These are phyloP conservation scores for Tryphoninae sp. DNA, from an alignment of 2,888 invertebrate genomes.

Conservation along the genomic window DNA sequence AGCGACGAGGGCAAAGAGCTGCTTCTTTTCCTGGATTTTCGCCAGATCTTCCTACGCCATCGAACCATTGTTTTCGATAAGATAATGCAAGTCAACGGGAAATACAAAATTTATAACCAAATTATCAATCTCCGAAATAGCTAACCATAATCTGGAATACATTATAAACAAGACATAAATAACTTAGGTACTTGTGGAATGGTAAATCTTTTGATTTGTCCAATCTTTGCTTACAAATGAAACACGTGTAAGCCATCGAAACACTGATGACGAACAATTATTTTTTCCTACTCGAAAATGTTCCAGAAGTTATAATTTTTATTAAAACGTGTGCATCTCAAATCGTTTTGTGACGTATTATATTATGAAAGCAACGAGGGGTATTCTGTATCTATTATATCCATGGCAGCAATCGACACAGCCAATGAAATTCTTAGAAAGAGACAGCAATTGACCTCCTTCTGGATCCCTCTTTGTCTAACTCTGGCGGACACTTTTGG, in stretches of 20 bases:
- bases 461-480: background rate
- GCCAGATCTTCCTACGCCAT: background rate
- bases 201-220: background rate
- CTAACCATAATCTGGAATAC: background rate
- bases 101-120: background rate
- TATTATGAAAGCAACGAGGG: background rate
- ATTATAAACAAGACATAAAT: background rate
- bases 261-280: background rate
- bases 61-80: constrained; percentile 1
- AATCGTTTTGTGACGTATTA: background rate
- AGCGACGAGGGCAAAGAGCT: background rate
- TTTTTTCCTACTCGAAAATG: background rate
- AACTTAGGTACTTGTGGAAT: too few species aligned
- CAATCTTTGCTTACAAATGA: background rate
- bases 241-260: background rate
- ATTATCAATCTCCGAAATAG: constrained; percentile 2
- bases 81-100: background rate
- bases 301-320: background rate
- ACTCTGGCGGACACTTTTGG: background rate
- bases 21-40: background rate
- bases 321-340: background rate
- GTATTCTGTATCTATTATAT: background rate
- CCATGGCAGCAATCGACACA: background rate
- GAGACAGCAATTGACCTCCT: background rate
- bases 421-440: constrained; percentile 1